These are phyloP conservation scores for Acrobasis consociella DNA, from an alignment of 2,888 invertebrate species.

Conservation along the genomic window DNA sequence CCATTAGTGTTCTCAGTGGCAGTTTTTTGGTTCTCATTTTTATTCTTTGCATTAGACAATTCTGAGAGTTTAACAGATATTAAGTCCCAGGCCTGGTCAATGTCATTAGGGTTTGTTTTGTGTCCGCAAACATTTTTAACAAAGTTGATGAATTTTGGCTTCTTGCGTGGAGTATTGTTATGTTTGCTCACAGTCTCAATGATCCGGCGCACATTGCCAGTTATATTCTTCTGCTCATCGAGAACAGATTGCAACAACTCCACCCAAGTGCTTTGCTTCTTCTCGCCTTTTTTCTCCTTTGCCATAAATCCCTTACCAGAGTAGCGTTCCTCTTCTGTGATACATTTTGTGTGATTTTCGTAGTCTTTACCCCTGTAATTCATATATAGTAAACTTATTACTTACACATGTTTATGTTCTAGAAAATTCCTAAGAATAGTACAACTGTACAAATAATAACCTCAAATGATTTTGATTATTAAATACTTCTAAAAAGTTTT, in stretches of 20 bases:
- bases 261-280: slow-evolving; percentile 93
- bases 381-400: not conserved
- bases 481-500: not conserved
- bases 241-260: slow-evolving; percentile 86
- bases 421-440: not conserved
- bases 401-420: too few relatives aligned
- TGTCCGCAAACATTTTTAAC: slow-evolving; percentile 85
- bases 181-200: slow-evolving; percentile 86
- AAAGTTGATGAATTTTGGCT: slow-evolving; percentile 91
- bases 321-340: slow-evolving; percentile 94
- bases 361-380: slow-evolving; percentile 88
- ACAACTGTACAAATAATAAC: not conserved
- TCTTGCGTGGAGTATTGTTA: slow-evolving; percentile 93
- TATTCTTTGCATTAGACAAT: slow-evolving; percentile 62
- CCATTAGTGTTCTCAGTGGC: slow-evolving; percentile 30
- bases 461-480: not conserved
- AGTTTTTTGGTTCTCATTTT: slow-evolving; percentile 38
- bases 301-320: slow-evolving; percentile 90
- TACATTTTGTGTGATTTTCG: slow-evolving; percentile 90
- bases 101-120: slow-evolving; percentile 79
- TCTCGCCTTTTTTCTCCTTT: slow-evolving; percentile 92
- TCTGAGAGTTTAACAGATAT: slow-evolving; percentile 80
- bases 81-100: slow-evolving; percentile 87
- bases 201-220: slow-evolving; percentile 82
- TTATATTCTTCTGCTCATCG: slow-evolving; percentile 79